Evolutionary conservation across 2,113 vertebrate species (phyloP), one percentile per base, ranked within the genome.

Genomic region (Opisthocomus hoazin): DNA sequence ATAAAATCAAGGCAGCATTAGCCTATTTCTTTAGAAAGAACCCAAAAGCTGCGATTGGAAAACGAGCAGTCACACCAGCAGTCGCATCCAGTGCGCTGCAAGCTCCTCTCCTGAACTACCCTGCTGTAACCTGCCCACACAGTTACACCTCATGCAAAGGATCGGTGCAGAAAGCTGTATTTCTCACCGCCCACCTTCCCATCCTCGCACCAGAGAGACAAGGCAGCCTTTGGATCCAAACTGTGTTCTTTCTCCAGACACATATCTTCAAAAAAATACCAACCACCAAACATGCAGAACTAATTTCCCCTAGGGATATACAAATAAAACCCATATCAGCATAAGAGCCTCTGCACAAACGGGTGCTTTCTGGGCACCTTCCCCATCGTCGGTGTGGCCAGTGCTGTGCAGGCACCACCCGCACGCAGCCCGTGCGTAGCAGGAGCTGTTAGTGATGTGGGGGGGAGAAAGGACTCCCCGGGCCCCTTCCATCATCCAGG

Each of bases 371-470:
- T 0, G 11, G 12, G 26, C 58, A 51, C n/a, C 61, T 73, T 73
- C 34, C 69, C 56, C 43, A 18, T 5, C 0, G 1, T 36, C 11
- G 41, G 13, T 19, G 23, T 0, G 11, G 63, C n/a, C 51, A 23
- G 2, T 1, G 2, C 65, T 19, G 39, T 21, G 29, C 58, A 69
- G 58, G 54, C 37, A 39, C 18, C 22, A 26, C 0, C 11, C 5
- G 2, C 56, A 23, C 7, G 1, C 4, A 46, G 8, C 10, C 30
- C 0, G 2, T 2, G 5, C 1, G 1, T 18, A 26, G 36, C 32
- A 73, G 53, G 7, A 83, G 17, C 22, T n/a, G n/a, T n/a, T n/a
- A n/a, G n/a, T n/a, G n/a, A n/a, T n/a, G n/a, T n/a, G 26, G 68
- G 56, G 37, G 54, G 50, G 6, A 73, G 18, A 66, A 88, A 70